These are phyloP conservation scores for Halocynthia roretzi DNA, from an alignment of 23 tunicate species.

Conservation along the genomic window DNA sequence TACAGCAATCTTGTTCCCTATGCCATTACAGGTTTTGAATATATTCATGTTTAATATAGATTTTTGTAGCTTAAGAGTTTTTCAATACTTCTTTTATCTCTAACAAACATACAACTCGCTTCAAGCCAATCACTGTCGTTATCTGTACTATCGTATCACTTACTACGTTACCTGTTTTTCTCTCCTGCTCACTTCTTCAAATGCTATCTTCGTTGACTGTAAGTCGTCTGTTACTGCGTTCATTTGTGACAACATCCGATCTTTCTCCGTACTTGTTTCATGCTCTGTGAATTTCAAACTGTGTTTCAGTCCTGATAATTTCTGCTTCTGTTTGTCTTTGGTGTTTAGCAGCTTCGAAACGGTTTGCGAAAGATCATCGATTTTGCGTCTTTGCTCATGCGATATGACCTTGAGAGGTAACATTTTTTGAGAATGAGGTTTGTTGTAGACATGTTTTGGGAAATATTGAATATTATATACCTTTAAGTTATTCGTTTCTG, in stretches of 20 bases:
- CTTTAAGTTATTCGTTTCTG: slow-evolving; percentile 86
- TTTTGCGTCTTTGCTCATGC: slow-evolving; percentile 62
- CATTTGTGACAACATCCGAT: slow-evolving; percentile 51
- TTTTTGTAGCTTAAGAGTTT: no score
- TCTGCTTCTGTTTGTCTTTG: slow-evolving; percentile 71
- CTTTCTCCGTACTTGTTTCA: slow-evolving; percentile 34
- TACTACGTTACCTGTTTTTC: slow-evolving; percentile 74
- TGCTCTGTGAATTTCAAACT: slow-evolving; percentile 35
- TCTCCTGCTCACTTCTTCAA: slow-evolving; percentile 73
- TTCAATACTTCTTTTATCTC: no score
- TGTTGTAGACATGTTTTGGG: background rate
- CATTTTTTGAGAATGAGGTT: background rate
- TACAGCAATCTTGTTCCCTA: no score
- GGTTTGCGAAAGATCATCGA: slow-evolving; percentile 61
- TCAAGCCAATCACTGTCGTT: no score
- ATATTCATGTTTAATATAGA: no score
- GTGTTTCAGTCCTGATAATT: slow-evolving; percentile 51
- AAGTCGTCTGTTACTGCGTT: slow-evolving; percentile 81
- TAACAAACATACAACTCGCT: no score
- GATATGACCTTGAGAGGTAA: slow-evolving; percentile 51
- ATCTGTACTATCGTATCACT: no score
- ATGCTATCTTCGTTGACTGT: slow-evolving; percentile 57
- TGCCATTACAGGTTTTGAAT: no score
- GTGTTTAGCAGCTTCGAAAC: slow-evolving; percentile 61
- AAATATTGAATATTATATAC: slow-evolving; percentile 20